Percentiles rank a stretch among this genome's conserved stretches.
These are phyloP conservation scores for Trichomycterus rosablanca DNA, from an alignment of 2,113 vertebrate species.

Conservation along the genomic window DNA sequence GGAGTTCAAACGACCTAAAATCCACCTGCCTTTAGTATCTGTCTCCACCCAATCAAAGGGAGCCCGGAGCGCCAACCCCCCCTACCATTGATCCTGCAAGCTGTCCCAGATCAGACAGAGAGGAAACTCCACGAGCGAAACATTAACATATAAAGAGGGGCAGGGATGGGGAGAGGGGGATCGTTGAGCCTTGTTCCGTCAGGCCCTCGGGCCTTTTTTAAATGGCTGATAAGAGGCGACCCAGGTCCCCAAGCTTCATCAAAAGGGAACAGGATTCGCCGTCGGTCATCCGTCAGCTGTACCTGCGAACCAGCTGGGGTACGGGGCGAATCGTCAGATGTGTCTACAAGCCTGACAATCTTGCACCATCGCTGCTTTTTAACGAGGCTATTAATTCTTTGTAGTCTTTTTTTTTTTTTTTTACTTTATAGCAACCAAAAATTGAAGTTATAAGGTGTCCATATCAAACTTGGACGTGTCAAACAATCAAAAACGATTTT, in stretches of 20 bases:
- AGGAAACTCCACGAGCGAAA: conserved; percentile 50
- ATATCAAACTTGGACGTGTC: too few species aligned
- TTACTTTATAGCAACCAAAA: too few species aligned
- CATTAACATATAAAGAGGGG: conserved; percentile 74
- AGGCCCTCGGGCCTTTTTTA: conserved; percentile 33
- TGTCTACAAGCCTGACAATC: neutral
- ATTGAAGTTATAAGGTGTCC: too few species aligned
- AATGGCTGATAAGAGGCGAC: conserved; percentile 38
- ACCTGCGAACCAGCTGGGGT: conserved; percentile 21
- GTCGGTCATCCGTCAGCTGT: conserved; percentile 10
- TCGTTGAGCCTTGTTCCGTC: conserved; percentile 30
- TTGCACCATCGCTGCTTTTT: neutral
- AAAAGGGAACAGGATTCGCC: conserved; percentile 14
- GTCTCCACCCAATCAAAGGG: conserved; percentile 34
- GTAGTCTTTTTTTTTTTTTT: too few species aligned
- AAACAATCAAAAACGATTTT: too few species aligned
- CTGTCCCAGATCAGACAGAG: conserved; percentile 63
- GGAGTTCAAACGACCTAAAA: conserved; percentile 24
- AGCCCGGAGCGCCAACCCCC: conserved; percentile 50
- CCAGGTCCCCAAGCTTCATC: conserved; percentile 25
- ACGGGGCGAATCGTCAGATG: neutral
- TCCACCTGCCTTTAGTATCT: conserved; percentile 38
- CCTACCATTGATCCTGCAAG: conserved; percentile 53
- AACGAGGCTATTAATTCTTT: neutral
- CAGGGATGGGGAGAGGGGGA: conserved; percentile 44